Conservation (phyloP, 2,888 invertebrate genomes). For the Dasysyrphus tricinctus region DNA sequence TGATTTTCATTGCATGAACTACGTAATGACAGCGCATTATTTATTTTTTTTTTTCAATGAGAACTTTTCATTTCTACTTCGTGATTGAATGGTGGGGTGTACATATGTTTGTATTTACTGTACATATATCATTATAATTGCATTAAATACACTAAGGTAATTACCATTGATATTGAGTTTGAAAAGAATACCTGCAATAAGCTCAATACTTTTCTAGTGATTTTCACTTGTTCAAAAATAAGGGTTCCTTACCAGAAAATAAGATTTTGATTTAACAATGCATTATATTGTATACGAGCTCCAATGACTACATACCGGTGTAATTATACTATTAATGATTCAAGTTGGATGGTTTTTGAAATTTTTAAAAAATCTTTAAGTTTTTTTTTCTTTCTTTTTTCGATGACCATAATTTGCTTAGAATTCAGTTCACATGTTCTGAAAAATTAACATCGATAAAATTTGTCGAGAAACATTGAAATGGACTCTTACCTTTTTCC, state of each 20-base stretch:
- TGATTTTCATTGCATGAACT: conserved; percentile 66
- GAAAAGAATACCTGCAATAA: not conserved
- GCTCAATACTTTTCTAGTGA: not conserved
- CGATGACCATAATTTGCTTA: too few species aligned
- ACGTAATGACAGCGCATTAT: conserved; percentile 51
- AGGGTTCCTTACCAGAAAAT: not conserved
- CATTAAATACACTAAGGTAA: conserved; percentile 44
- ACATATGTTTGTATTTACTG: too few species aligned
- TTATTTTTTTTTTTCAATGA: conserved; percentile 18
- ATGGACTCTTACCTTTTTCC: too few species aligned
- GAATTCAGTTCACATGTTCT: too few species aligned
- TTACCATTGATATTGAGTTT: conserved; percentile 31
- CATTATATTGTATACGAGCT: not conserved
- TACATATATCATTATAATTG: conserved; percentile 47
- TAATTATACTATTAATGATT: too few species aligned
- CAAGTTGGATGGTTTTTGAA: too few species aligned
- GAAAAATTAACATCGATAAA: too few species aligned
- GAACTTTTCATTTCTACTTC: conserved; percentile 60
- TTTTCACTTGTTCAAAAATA: not conserved
- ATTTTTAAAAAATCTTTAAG: too few species aligned
- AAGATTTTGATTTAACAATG: not conserved
- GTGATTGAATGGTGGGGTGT: conserved; percentile 47
- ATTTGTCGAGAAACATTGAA: too few species aligned
- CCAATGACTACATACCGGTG: too few species aligned
- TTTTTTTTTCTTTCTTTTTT: too few species aligned